Evolutionary conservation across 2,797 vertebrate genomes (phyloP).

Genomic region (Vespertilio murinus): DNA sequence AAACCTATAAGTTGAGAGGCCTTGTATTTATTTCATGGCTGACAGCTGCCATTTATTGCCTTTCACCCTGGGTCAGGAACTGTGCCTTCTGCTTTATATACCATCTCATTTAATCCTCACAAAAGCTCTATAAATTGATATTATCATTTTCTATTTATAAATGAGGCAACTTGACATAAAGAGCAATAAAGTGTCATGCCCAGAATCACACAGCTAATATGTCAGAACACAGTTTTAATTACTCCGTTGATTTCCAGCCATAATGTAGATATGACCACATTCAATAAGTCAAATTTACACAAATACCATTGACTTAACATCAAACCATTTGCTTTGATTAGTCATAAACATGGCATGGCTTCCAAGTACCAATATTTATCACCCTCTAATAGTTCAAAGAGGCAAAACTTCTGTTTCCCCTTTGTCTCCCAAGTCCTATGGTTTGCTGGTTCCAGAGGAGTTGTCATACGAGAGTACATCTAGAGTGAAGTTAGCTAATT

Average conservation of each 20-base stretch:
- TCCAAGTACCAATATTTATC: not conserved
- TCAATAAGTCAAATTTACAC: slow-evolving; percentile 2
- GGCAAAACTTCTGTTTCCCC: not conserved
- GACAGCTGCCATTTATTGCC: not conserved
- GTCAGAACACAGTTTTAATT: slow-evolving; percentile 7
- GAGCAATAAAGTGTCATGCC: not conserved
- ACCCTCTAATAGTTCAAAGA: not conserved
- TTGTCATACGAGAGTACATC: not conserved
- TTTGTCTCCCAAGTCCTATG: not conserved
- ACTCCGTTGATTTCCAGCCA: not conserved
- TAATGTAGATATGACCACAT: not conserved
- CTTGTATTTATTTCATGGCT: not conserved
- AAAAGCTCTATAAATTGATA: not conserved
- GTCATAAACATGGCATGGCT: not conserved
- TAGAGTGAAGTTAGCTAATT: not conserved
- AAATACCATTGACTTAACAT: not conserved
- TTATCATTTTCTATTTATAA: not conserved
- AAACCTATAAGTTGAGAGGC: not conserved
- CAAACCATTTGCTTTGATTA: slow-evolving; percentile 21
- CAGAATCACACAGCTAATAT: not conserved
- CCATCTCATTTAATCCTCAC: not conserved
- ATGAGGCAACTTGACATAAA: not conserved
- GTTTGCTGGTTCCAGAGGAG: not conserved
- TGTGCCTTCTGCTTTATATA: not conserved
- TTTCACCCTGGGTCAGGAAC: not conserved